Evolutionary conservation across 2,888 invertebrate species (phyloP), one percentile per base, ranked within the genome.

Genomic region (Mythimna albipuncta): DNA sequence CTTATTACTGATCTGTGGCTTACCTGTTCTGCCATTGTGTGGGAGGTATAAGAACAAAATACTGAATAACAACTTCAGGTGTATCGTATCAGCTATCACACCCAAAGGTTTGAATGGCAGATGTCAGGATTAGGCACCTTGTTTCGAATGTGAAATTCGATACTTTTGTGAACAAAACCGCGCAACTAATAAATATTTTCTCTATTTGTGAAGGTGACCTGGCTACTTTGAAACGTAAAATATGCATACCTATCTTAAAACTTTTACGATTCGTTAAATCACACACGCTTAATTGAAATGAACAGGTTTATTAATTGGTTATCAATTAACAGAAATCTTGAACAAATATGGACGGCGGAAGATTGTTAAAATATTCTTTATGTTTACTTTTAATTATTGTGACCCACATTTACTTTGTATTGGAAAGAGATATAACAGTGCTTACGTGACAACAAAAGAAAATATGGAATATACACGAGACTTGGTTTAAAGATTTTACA

Each of bases 301-400:
- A 57, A 68, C 77, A 61, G 78, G 71, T 83, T 84, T 69, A 55
- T 70, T 78, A 77, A 83, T 85, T 76, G 62, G 61, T 26, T 65
- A 64, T 63, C 62, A 75, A 76, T 76, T 76, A 71, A 72, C 55
- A 44, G 21, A 47, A 68, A 69, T 77, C 66, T 64, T 65, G 35
- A 38, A 61, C 61, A 74, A 77, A 72, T 70, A 64, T 76, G 58
- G 21, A 38, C 38, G 21, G 9, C 58, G 47, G 38, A 72, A 64
- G 64, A 75, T 38, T 57, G 26, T 61, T 64, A 10, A 70, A 72
- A 71, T 72, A 67, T 71, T 62, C 32, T 63, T 58, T 7, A 52
- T 58, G 52, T 76, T 76, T 80, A 52, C 57, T 66, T 79, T 74
- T 74, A 75, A 79, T 83, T 81, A 81, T 67, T 66, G 68, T 58